Conservation (phyloP, 2,797 vertebrate species). For the Lagodon rhomboides region DNA sequence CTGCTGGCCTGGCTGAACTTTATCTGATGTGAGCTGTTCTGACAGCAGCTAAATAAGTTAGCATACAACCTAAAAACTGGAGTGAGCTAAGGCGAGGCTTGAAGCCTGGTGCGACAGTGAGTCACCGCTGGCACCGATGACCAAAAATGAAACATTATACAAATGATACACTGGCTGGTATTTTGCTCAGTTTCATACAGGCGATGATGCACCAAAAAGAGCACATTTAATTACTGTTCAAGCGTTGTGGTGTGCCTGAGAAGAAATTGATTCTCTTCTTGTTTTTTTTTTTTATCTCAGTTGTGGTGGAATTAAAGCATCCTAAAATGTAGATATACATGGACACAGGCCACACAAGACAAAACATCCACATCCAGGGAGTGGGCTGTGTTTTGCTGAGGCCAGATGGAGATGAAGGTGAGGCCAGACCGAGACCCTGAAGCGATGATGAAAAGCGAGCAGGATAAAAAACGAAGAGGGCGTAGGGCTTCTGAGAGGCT, state of each 20-base stretch:
- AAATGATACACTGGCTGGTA: slow-evolving; percentile 25
- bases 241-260: neutral
- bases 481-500: slow-evolving; percentile 15
- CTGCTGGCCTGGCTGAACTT: slow-evolving; percentile 70
- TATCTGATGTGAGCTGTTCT: slow-evolving; percentile 62
- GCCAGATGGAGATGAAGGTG: slow-evolving; percentile 5
- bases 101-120: slow-evolving; percentile 27
- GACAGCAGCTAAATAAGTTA: slow-evolving; percentile 73
- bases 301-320: slow-evolving; percentile 1
- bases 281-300: too few relatives aligned
- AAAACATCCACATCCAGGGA: slow-evolving; percentile 16
- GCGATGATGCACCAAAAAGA: neutral
- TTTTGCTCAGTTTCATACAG: neutral
- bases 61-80: slow-evolving; percentile 51
- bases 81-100: slow-evolving; percentile 3
- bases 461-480: neutral
- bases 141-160: neutral
- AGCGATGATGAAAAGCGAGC: neutral
- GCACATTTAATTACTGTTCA: neutral
- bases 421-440: slow-evolving; percentile 2
- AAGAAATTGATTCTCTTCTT: neutral
- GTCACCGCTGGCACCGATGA: slow-evolving; percentile 19
- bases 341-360: neutral
- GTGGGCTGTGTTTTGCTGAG: slow-evolving; percentile 12
- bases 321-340: slow-evolving; percentile 9